Conservation (phyloP, 1,140 invertebrate genomes). For the Saccostrea glomerata region DNA sequence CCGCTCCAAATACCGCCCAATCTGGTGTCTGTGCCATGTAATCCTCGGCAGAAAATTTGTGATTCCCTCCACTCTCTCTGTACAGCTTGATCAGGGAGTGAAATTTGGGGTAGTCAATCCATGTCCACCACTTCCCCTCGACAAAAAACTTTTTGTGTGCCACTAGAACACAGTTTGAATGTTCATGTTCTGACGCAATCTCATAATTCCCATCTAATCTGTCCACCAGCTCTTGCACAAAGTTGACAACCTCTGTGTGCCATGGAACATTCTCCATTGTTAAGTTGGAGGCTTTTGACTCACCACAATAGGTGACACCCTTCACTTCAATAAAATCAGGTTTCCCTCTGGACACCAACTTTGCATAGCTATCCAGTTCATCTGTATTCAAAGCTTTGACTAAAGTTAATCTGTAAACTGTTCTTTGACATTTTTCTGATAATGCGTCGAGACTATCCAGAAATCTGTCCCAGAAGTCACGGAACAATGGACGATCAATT, state of each 20-base stretch:
- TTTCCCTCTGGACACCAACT: constrained; percentile 82
- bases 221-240: constrained; percentile 80
- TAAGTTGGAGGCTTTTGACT: constrained; percentile 81
- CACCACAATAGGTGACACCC: constrained; percentile 85
- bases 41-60: constrained; percentile 81
- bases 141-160: constrained; percentile 83
- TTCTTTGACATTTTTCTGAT: constrained; percentile 83
- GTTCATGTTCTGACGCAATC: constrained; percentile 84
- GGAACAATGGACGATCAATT: constrained; percentile 84
- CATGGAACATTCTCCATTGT: constrained; percentile 86
- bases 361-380: constrained; percentile 83
- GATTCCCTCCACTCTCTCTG: constrained; percentile 74
- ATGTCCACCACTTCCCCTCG: constrained; percentile 83
- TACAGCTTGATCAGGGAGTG: constrained; percentile 80
- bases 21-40: constrained; percentile 82
- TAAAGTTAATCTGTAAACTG: constrained; percentile 84
- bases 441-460: constrained; percentile 82
- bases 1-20: constrained; percentile 83
- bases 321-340: constrained; percentile 87
- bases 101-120: constrained; percentile 84
- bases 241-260: constrained; percentile 84
- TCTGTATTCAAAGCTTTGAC: constrained; percentile 85
- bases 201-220: constrained; percentile 81
- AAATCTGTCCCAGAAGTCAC: constrained; percentile 85
- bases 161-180: constrained; percentile 84